These are phyloP conservation scores for Gymnarchus niloticus DNA, from an alignment of 2,113 vertebrate species.

Conservation along the genomic window DNA sequence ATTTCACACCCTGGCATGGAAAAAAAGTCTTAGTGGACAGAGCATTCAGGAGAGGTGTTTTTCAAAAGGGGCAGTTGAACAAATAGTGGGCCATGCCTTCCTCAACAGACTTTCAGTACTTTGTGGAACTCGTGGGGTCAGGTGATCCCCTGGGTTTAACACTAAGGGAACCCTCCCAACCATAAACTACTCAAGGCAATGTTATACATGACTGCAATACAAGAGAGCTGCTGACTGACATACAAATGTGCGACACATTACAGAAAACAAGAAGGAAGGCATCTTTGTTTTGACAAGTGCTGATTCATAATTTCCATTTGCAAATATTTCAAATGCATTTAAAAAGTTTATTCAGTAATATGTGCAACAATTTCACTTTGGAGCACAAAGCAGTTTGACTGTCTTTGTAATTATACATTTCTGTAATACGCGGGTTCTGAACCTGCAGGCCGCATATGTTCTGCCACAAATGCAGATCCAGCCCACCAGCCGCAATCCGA, in stretches of 20 bases:
- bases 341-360: background rate
- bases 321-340: background rate
- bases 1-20: background rate
- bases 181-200: background rate
- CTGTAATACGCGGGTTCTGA: background rate
- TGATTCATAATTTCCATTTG: background rate
- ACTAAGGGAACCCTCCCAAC: background rate
- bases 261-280: background rate
- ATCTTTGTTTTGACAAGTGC: constrained; percentile 10
- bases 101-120: background rate
- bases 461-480: too few relatives aligned
- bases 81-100: background rate
- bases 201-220: background rate
- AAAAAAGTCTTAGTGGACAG: too few relatives aligned
- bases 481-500: too few relatives aligned
- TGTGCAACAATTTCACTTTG: background rate
- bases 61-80: too few relatives aligned
- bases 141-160: background rate
- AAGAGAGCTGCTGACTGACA: background rate
- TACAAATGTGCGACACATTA: background rate
- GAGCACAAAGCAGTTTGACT: background rate
- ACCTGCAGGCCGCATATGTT: too few relatives aligned
- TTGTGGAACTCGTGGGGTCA: background rate
- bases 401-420: background rate
- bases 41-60: too few relatives aligned